Percentiles rank a stretch among this genome's conserved stretches.
Conservation (phyloP, 2,113 vertebrate genomes). For the Leuciscus idus region DNA sequence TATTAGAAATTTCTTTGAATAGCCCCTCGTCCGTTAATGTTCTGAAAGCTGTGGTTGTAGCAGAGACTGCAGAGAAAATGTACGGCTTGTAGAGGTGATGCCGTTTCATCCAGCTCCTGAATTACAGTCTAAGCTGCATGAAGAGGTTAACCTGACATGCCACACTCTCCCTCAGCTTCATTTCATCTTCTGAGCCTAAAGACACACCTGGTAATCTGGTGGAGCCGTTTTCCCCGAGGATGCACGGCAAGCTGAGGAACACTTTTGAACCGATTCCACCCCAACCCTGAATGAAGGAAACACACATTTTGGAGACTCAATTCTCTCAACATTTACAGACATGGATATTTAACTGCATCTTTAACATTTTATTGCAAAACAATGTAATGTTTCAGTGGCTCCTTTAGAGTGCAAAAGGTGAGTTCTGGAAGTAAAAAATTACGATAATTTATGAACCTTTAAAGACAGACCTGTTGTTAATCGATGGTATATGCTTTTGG, state of each 20-base stretch:
- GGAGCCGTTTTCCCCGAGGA: conserved; percentile 83
- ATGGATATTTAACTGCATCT: not conserved
- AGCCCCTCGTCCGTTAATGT: not conserved
- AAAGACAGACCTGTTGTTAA: too few species aligned
- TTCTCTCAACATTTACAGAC: not conserved
- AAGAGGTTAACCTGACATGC: conserved; percentile 81
- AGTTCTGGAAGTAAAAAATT: too few species aligned
- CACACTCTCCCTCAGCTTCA: conserved; percentile 81
- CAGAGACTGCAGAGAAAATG: not conserved
- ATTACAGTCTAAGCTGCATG: conserved; percentile 82
- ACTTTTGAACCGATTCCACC: conserved; percentile 85
- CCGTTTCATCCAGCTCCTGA: too few species aligned
- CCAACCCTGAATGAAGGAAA: conserved; percentile 78
- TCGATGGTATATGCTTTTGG: too few species aligned
- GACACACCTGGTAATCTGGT: conserved; percentile 75
- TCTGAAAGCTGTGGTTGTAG: not conserved
- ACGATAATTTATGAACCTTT: too few species aligned
- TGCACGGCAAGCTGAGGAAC: conserved; percentile 91
- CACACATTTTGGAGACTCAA: not conserved
- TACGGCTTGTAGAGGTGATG: not conserved
- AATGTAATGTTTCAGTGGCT: not conserved
- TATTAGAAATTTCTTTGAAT: not conserved
- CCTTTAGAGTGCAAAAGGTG: too few species aligned
- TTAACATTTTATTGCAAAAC: too few species aligned
- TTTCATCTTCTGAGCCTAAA: conserved; percentile 74